phyloP scores from a whole-genome alignment of 2,888 invertebrate species.

The Calameuta pallipes region DNA sequence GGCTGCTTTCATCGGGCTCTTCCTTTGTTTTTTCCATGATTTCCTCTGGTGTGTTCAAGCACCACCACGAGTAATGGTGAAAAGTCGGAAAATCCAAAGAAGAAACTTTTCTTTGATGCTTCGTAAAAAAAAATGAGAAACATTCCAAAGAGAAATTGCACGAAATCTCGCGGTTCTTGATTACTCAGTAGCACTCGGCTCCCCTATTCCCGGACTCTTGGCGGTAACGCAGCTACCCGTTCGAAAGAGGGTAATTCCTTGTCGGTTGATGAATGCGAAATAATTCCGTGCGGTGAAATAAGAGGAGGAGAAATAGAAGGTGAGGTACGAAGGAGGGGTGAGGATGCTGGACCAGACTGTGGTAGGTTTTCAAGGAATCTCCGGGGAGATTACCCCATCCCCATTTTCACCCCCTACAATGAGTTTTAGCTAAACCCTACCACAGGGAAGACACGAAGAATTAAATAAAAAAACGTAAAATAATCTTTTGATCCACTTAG shows the following conservation, averaged over 20 bases:
- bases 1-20: background rate
- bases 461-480: background rate
- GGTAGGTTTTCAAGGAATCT: background rate
- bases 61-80: background rate
- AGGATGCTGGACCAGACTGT: background rate
- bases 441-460: background rate
- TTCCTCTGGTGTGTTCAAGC: background rate
- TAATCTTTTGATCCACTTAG: background rate
- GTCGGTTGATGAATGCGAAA: constrained; percentile 17
- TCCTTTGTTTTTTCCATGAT: background rate
- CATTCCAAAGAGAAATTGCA: background rate
- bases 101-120: background rate
- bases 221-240: background rate
- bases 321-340: background rate
- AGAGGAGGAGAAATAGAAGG: background rate
- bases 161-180: constrained; percentile 1
- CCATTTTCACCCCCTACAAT: background rate
- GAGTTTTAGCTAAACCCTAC: background rate
- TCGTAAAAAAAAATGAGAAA: background rate
- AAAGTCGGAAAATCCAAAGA: background rate
- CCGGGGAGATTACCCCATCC: background rate
- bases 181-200: background rate
- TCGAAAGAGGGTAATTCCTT: constrained; percentile 18
- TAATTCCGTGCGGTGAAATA: constrained; percentile 9
- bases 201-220: background rate